These are phyloP conservation scores for Scaptomyza parva DNA, from an alignment of 2,888 invertebrate genomes.

Conservation along the genomic window DNA sequence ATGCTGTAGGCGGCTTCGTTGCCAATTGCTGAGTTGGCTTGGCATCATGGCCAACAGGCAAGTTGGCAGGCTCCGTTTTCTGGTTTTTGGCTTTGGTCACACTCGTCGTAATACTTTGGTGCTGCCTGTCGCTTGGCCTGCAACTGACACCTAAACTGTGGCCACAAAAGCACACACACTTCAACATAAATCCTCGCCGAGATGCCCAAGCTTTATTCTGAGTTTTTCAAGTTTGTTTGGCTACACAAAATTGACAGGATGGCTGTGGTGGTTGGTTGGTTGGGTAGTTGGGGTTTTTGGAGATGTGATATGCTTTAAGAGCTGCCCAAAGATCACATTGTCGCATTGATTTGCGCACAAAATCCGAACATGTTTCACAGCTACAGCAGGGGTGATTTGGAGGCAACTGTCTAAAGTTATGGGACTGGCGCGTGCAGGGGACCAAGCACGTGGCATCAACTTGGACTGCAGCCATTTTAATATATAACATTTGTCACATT, in stretches of 20 bases:
- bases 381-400: neutral
- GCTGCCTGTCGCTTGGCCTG: slow-evolving; percentile 37
- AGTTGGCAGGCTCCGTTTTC: slow-evolving; percentile 24
- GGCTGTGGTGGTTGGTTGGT: slow-evolving; percentile 8
- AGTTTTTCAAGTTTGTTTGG: slow-evolving; percentile 51
- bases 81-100: slow-evolving; percentile 28
- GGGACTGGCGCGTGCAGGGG: slow-evolving; percentile 55
- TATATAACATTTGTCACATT: slow-evolving; percentile 66
- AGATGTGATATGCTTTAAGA: slow-evolving; percentile 10
- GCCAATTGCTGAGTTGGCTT: slow-evolving; percentile 51
- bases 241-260: slow-evolving; percentile 40
- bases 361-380: slow-evolving; percentile 61
- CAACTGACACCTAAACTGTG: slow-evolving; percentile 63
- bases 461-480: slow-evolving; percentile 33
- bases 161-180: slow-evolving; percentile 47
- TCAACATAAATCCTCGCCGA: slow-evolving; percentile 43
- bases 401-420: slow-evolving; percentile 58
- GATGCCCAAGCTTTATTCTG: slow-evolving; percentile 39
- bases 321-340: slow-evolving; percentile 20
- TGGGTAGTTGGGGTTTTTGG: neutral
- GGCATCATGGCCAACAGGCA: slow-evolving; percentile 30
- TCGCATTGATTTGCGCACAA: slow-evolving; percentile 49
- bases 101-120: slow-evolving; percentile 19
- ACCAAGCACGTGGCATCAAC: slow-evolving; percentile 62
- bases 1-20: slow-evolving; percentile 12